Conservation (phyloP, 2,113 vertebrate genomes). For the Dendrocopos noguchii region DNA sequence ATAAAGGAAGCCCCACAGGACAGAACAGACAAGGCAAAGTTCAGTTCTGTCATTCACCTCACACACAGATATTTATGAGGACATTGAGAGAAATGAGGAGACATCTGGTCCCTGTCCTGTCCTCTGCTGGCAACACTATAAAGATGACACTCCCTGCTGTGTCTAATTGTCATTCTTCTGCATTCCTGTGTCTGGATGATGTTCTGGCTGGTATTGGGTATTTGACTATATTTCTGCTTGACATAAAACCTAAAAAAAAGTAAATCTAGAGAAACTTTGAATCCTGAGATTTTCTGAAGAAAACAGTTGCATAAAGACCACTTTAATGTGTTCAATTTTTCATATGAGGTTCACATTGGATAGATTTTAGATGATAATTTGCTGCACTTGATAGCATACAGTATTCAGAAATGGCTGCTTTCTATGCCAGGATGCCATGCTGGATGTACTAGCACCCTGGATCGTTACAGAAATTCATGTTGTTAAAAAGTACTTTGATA, state of each 20-base stretch:
- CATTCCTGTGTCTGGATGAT: not conserved
- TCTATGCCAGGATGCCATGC: not conserved
- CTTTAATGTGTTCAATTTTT: not conserved
- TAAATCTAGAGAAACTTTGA: not conserved
- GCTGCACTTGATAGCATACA: not conserved
- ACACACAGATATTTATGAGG: not conserved
- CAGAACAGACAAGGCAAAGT: not conserved
- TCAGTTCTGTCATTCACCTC: not conserved
- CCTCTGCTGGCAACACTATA: not conserved
- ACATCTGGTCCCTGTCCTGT: not conserved
- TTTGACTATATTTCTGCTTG: not conserved
- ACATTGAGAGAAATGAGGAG: not conserved
- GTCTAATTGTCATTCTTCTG: not conserved
- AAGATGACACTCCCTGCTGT: accelerated
- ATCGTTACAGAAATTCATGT: not conserved
- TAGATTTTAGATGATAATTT: not conserved
- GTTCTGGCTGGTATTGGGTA: not conserved
- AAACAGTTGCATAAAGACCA: not conserved
- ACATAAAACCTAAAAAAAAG: not conserved
- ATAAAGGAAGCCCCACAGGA: accelerated
- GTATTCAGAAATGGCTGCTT: not conserved
- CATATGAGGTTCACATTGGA: not conserved
- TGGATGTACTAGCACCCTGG: not conserved
- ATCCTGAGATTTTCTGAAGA: not conserved
- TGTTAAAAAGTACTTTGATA: not conserved